Conservation (phyloP, 1,140 invertebrate species). For the Drosophila subpulchrella region DNA sequence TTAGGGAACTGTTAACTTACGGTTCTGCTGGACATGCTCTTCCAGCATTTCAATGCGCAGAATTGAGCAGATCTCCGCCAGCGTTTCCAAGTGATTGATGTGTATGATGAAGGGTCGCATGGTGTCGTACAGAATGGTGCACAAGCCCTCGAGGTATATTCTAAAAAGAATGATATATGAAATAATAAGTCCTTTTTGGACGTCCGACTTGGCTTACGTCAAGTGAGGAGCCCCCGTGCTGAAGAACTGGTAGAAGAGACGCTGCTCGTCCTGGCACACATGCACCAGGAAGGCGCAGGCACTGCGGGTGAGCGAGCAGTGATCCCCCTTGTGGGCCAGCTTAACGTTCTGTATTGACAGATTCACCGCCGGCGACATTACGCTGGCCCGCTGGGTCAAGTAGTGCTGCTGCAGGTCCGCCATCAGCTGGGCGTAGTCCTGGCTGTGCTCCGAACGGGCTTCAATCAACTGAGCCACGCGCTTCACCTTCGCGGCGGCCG, state of each 20-base stretch:
- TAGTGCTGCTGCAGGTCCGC: constrained; percentile 95
- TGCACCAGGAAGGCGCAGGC: constrained; percentile 95
- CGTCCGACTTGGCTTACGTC: constrained; percentile 86
- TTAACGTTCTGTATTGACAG: constrained; percentile 91
- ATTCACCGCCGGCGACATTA: constrained; percentile 88
- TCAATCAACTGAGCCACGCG: constrained; percentile 93
- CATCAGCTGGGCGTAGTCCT: constrained; percentile 91
- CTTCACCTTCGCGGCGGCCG: constrained; percentile 92
- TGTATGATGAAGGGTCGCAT: constrained; percentile 98
- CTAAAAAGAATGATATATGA: constrained; percentile 75
- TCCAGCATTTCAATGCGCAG: constrained; percentile 97
- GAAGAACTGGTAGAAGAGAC: constrained; percentile 96
- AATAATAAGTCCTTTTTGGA: neutral
- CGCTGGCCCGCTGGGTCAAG: constrained; percentile 89
- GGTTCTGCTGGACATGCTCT: constrained; percentile 95
- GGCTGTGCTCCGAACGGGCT: constrained; percentile 87
- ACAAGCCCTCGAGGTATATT: constrained; percentile 93
- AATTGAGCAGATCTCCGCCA: constrained; percentile 98
- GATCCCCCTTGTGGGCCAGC: constrained; percentile 90
- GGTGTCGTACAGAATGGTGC: constrained; percentile 95
- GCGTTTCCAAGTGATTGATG: constrained; percentile 98
- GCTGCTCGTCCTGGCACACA: constrained; percentile 96
- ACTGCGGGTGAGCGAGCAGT: constrained; percentile 94
- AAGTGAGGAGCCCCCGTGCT: constrained; percentile 87
- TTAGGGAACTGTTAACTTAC: constrained; percentile 85